Base-by-base conservation (phyloP, 2,113 vertebrate genomes). In the Girardinichthys multiradiatus region DNA sequence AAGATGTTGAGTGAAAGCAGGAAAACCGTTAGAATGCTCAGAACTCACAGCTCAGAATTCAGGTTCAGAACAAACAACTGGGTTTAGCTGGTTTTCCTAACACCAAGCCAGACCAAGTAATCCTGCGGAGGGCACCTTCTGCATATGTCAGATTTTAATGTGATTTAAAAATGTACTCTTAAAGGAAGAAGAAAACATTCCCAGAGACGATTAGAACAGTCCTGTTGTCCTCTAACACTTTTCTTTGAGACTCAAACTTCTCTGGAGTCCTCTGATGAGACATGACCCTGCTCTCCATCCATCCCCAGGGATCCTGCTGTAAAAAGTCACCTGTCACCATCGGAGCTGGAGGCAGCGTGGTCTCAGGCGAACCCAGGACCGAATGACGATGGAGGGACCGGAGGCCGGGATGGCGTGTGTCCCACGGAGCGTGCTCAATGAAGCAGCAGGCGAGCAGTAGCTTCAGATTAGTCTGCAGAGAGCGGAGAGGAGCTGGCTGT, bases 401-500 rank as follows among this genome's bases (percentile, higher is more conserved):
- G 12, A 66, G 31, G 71, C 75, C 57, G 72, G 33, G 33, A 64
- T 78, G 66, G 71, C 64, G 61, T 75, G 79, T 26, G 66, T 81
- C 60, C 68, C 15, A 64, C 29, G 12, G 82, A 87, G 79, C 67
- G 61, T 58, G 81, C 80, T 82, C 88, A 84, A 70, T 83, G 77
- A 82, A 87, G 89, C 91, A 90, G 90, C 85, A 91, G 60, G 67
- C 26, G 57, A 79, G 79, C 85, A 84, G 92, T 91, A 91, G 86
- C 88, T 86, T 89, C 77, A 70, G 24, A 92, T 94, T 92, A 94
- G 78, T 62, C 65, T 64, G 33, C 24, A 29, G 71, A 73, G 72
- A 83, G 77, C 74, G 77, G 92, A 94, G 79, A 78, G 78, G 77
- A 85, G 81, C 75, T 94, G 94, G 94, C 93, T 79, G 62, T 62